A percentile compares a stretch with the other conserved stretches of the same genome.
These are phyloP conservation scores for Psylliodes chrysocephalus DNA, from an alignment of 2,888 invertebrate genomes.

Conservation along the genomic window DNA sequence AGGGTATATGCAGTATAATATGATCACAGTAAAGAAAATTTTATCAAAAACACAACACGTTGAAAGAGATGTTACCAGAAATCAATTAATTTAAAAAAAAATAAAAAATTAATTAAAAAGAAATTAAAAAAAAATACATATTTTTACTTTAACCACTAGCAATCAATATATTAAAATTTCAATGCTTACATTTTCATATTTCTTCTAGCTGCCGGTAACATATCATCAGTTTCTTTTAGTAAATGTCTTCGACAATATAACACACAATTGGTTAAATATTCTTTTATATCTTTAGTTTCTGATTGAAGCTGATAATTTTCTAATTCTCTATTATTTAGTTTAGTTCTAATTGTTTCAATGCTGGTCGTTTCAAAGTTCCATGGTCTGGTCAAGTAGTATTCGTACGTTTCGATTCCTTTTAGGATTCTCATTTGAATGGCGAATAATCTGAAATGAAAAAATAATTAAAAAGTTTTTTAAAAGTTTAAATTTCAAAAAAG, in stretches of 20 bases:
- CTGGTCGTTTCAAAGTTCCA: conserved; percentile 82
- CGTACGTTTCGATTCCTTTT: conserved; percentile 88
- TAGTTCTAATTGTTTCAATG: conserved; percentile 62
- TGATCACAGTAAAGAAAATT: background rate
- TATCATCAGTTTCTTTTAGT: conserved; percentile 83
- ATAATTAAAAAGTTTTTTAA: too few species aligned
- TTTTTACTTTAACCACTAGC: background rate
- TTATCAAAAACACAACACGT: background rate
- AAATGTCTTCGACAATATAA: conserved; percentile 81
- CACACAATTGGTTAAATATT: conserved; percentile 85
- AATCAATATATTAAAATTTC: background rate
- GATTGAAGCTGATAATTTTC: conserved; percentile 73
- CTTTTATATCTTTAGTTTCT: conserved; percentile 76
- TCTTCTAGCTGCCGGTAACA: conserved; percentile 79
- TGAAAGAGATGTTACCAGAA: background rate
- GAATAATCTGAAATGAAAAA: conserved; percentile 36
- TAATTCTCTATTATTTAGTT: conserved; percentile 74
- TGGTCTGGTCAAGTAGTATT: conserved; percentile 90
- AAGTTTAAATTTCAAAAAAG: too few species aligned
- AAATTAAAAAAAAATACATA: background rate
- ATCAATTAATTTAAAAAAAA: background rate
- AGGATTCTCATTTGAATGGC: conserved; percentile 69
- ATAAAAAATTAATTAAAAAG: background rate
- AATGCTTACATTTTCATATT: conserved; percentile 80
- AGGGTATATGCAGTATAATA: background rate